These are phyloP conservation scores for Carlito syrichta DNA, from an alignment of 2,113 vertebrate genomes.

Conservation along the genomic window DNA sequence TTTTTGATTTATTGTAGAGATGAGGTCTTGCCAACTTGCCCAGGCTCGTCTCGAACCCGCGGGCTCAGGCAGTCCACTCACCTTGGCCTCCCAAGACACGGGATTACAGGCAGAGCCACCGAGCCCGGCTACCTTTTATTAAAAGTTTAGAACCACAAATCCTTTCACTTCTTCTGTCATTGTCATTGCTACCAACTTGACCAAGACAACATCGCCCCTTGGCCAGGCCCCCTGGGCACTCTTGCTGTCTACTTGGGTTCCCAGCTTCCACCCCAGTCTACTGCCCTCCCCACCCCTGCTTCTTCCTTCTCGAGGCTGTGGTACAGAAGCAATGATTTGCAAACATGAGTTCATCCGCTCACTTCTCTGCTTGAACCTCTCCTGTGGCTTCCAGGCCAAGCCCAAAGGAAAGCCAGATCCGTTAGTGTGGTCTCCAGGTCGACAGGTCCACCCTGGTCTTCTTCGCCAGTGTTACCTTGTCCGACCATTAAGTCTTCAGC, in stretches of 20 bases:
- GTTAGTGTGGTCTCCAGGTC: rapidly evolving
- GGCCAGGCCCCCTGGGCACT: background rate
- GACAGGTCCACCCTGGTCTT: background rate
- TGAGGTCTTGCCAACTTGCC: too few relatives aligned
- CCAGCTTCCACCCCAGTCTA: background rate
- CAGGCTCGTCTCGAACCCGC: too few relatives aligned
- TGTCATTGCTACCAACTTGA: background rate
- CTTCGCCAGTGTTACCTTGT: background rate
- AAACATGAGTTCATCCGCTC: background rate
- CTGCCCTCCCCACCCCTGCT: rapidly evolving
- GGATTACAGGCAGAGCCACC: too few relatives aligned
- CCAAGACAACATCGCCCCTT: background rate
- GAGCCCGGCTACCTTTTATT: too few relatives aligned
- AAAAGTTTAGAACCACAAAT: background rate
- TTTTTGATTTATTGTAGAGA: too few relatives aligned
- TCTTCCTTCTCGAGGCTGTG: background rate
- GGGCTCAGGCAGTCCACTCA: too few relatives aligned
- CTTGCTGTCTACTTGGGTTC: background rate
- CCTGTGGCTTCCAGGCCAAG: background rate
- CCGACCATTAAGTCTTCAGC: too few relatives aligned
- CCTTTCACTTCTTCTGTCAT: background rate
- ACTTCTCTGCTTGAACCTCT: background rate
- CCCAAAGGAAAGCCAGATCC: background rate
- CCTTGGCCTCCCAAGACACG: too few relatives aligned
- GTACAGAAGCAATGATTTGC: background rate